These are phyloP conservation scores for Trissoscelio sp. DNA, from an alignment of 2,888 invertebrate genomes.

Conservation along the genomic window DNA sequence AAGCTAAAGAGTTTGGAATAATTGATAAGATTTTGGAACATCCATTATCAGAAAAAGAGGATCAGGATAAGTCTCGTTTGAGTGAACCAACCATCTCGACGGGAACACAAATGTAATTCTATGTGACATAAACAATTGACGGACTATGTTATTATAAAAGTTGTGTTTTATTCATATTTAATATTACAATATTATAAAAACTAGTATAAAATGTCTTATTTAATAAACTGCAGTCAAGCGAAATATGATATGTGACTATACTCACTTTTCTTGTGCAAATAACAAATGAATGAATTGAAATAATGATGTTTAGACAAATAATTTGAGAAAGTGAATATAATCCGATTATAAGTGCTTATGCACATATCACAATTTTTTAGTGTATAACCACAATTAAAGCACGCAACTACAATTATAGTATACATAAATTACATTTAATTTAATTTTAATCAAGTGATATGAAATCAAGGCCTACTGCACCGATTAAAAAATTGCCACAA, in stretches of 20 bases:
- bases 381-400: slow-evolving; percentile 65
- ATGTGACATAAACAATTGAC: slow-evolving; percentile 54
- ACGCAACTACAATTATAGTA: slow-evolving; percentile 59
- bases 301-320: neutral
- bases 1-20: slow-evolving; percentile 96
- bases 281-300: neutral
- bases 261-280: slow-evolving; percentile 57
- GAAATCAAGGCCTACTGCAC: neutral
- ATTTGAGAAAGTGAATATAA: slow-evolving; percentile 63
- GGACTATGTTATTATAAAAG: slow-evolving; percentile 70
- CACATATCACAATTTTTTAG: slow-evolving; percentile 70
- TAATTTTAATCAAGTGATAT: slow-evolving; percentile 6
- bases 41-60: slow-evolving; percentile 84
- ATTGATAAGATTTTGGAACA: slow-evolving; percentile 97
- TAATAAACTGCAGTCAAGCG: slow-evolving; percentile 72
- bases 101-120: slow-evolving; percentile 33
- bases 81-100: slow-evolving; percentile 49
- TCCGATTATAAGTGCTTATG: slow-evolving; percentile 69
- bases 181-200: slow-evolving; percentile 75
- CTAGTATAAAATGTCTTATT: slow-evolving; percentile 73
- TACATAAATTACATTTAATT: slow-evolving; percentile 54
- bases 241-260: slow-evolving; percentile 68
- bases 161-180: slow-evolving; percentile 78
- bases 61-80: slow-evolving; percentile 56
- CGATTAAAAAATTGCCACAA: too few relatives aligned